Conservation (phyloP, 1,140 invertebrate genomes). For the Drosophila guanche region DNA sequence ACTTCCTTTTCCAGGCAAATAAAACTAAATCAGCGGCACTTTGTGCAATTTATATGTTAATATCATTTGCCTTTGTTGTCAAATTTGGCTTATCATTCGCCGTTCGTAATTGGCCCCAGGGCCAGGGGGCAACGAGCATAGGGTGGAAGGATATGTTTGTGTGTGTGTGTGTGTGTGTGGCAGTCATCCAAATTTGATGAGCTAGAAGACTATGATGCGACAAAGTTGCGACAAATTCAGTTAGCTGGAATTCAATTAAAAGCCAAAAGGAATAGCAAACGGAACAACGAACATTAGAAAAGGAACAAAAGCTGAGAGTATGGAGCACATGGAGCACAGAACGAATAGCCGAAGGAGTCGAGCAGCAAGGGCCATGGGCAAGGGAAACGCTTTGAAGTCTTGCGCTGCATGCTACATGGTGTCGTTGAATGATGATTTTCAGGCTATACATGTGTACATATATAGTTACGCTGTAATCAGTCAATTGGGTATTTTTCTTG, state of each 20-base stretch:
- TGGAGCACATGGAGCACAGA: no score
- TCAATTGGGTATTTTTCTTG: no score
- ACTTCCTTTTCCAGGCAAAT: conserved; percentile 31
- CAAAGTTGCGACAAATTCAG: conserved; percentile 71
- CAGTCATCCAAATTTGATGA: conserved; percentile 51
- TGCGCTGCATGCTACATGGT: no score
- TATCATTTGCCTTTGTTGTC: conserved; percentile 79
- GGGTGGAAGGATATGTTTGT: conserved; percentile 3
- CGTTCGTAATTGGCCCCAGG: conserved; percentile 58
- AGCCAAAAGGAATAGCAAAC: conserved; percentile 9
- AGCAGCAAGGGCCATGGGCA: background rate
- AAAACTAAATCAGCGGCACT: conserved; percentile 79
- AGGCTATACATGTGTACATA: no score
- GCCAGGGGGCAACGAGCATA: conserved; percentile 2
- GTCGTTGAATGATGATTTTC: no score
- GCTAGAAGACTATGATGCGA: conserved; percentile 70
- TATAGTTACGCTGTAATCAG: no score
- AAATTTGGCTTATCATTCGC: conserved; percentile 34
- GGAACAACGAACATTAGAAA: background rate
- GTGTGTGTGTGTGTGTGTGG: conserved; percentile 5
- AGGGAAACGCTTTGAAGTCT: no score
- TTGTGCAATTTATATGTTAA: conserved; percentile 82
- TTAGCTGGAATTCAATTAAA: conserved; percentile 68
- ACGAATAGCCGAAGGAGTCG: no score
- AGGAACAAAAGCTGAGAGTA: background rate